phyloP scores from a whole-genome alignment of 2,888 invertebrate genomes.

The Chelonus formosanus region DNA sequence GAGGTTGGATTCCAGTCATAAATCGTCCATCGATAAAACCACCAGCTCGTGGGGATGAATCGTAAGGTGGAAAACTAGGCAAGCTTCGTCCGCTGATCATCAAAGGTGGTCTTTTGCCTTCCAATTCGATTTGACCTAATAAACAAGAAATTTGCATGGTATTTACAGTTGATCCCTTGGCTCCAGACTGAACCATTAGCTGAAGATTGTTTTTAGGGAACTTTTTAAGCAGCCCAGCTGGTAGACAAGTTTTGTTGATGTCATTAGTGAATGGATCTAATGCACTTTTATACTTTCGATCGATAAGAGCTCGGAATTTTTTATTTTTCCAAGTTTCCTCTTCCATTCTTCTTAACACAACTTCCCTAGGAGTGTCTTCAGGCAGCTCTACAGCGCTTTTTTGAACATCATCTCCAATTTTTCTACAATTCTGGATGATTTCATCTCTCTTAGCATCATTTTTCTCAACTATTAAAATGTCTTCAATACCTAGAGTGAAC shows the following conservation, averaged over 20 bases:
- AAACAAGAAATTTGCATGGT: slow-evolving; percentile 98
- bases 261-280: slow-evolving; percentile 88
- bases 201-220: slow-evolving; percentile 98
- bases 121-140: slow-evolving; percentile 97
- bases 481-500: slow-evolving; percentile 94
- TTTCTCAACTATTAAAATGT: slow-evolving; percentile 82
- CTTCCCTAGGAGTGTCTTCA: slow-evolving; percentile 68
- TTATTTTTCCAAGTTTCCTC: slow-evolving; percentile 76
- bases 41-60: slow-evolving; percentile 89
- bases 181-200: slow-evolving; percentile 97
- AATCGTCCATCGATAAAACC: slow-evolving; percentile 97
- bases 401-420: slow-evolving; percentile 53
- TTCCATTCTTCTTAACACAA: slow-evolving; percentile 75
- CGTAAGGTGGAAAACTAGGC: slow-evolving; percentile 90
- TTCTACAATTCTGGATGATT: slow-evolving; percentile 73
- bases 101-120: slow-evolving; percentile 94
- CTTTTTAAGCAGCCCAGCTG: slow-evolving; percentile 82
- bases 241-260: slow-evolving; percentile 87
- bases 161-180: slow-evolving; percentile 98
- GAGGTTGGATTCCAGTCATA: slow-evolving; percentile 97
- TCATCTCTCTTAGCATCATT: slow-evolving; percentile 79
- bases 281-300: slow-evolving; percentile 82
- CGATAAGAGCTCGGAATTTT: slow-evolving; percentile 81
- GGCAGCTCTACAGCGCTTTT: slow-evolving; percentile 75
- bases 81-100: slow-evolving; percentile 93